Evolutionary conservation across 2,797 vertebrate species (phyloP).

Genomic region (Eleutherodactylus coqui): DNA sequence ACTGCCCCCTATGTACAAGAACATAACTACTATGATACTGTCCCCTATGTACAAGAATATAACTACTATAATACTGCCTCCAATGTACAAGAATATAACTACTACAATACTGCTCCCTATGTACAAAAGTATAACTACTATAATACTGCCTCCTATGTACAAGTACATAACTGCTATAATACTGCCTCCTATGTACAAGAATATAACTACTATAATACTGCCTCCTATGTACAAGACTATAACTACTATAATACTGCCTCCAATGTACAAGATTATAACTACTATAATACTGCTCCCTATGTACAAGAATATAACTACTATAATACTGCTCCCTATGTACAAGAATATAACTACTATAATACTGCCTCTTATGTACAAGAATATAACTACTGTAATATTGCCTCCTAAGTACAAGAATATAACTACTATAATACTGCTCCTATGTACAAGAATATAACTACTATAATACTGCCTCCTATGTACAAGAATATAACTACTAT

Average conservation of each 20-base stretch:
- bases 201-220: slow-evolving; percentile 5
- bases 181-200: background rate
- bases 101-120: background rate
- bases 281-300: no score
- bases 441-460: background rate
- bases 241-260: no score
- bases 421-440: no score
- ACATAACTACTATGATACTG: background rate
- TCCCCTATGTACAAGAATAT: background rate
- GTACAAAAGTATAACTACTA: background rate
- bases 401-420: no score
- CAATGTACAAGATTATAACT: no score
- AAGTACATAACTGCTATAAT: background rate
- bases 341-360: no score
- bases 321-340: no score
- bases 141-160: no score
- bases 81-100: slow-evolving; percentile 7
- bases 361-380: no score
- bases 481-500: background rate
- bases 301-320: no score
- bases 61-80: background rate
- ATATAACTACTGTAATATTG: no score
- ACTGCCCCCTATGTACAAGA: background rate
- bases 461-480: no score
- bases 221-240: background rate